phyloP scores from a whole-genome alignment of 2,113 vertebrate genomes.

The Myiagra hebetior region DNA sequence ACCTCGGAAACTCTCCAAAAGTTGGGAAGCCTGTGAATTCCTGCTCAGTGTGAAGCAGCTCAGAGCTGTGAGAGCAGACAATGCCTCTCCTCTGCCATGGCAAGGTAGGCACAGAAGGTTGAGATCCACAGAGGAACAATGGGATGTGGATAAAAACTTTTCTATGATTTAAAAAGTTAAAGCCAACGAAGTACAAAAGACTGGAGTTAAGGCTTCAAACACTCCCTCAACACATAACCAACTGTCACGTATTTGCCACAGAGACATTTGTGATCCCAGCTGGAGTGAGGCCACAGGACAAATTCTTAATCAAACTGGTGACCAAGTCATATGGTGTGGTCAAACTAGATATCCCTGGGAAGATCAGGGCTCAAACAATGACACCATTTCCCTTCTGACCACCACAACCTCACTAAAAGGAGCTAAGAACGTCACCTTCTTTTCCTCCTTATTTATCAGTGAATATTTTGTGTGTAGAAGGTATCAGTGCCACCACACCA shows the following conservation, averaged over 20 bases:
- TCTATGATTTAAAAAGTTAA: neutral
- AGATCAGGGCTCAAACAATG: neutral
- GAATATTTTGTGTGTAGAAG: constrained; percentile 20
- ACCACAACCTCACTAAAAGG: neutral
- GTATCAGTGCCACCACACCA: neutral
- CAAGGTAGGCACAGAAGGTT: neutral
- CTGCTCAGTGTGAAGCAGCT: neutral
- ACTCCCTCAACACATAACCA: neutral
- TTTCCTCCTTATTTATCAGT: neutral
- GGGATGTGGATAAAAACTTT: neutral
- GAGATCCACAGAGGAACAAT: neutral
- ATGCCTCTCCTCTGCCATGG: neutral
- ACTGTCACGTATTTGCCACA: neutral
- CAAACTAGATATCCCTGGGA: neutral
- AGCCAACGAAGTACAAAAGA: neutral
- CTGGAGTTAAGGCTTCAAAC: neutral
- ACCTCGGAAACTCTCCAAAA: neutral
- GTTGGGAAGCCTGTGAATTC: constrained; percentile 6
- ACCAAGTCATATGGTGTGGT: neutral
- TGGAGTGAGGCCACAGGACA: neutral
- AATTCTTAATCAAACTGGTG: neutral
- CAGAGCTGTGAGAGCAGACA: neutral
- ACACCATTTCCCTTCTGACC: neutral
- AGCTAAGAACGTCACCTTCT: neutral
- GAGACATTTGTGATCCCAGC: neutral